A percentile compares a stretch with the other conserved stretches of the same genome.
phyloP scores from a whole-genome alignment of 2,797 vertebrate species.

The Coreius guichenoti region DNA sequence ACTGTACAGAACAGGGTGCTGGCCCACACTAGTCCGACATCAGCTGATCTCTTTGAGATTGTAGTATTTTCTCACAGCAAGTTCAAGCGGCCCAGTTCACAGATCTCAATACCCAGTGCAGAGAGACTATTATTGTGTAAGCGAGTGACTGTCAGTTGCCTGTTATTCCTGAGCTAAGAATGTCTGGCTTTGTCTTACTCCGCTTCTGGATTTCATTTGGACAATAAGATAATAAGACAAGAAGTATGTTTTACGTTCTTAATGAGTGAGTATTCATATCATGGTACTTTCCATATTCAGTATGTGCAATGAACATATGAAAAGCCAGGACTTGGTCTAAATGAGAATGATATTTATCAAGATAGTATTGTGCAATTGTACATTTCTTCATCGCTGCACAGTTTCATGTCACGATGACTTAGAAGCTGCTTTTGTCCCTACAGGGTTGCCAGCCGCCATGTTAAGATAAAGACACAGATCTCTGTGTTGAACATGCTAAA shows the following conservation, averaged over 20 bases:
- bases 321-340: neutral
- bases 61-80: constrained; percentile 8
- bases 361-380: neutral
- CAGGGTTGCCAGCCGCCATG: constrained; percentile 83
- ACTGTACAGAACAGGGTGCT: constrained; percentile 20
- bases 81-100: constrained; percentile 15
- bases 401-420: neutral
- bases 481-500: constrained; percentile 90
- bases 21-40: constrained; percentile 3
- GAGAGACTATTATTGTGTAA: constrained; percentile 28
- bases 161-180: constrained; percentile 30
- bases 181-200: constrained; percentile 39
- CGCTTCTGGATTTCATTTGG: constrained; percentile 25
- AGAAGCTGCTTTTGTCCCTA: constrained; percentile 28
- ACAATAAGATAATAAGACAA: neutral
- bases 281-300: neutral
- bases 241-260: constrained; percentile 24
- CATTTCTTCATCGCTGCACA: neutral
- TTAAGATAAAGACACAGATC: constrained; percentile 83
- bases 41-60: constrained; percentile 27
- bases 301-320: neutral
- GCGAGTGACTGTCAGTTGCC: neutral
- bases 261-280: constrained; percentile 13
- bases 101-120: constrained; percentile 19
- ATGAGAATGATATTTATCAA: neutral